phyloP scores from a whole-genome alignment of 2,113 vertebrate genomes.

The Poecile atricapillus region DNA sequence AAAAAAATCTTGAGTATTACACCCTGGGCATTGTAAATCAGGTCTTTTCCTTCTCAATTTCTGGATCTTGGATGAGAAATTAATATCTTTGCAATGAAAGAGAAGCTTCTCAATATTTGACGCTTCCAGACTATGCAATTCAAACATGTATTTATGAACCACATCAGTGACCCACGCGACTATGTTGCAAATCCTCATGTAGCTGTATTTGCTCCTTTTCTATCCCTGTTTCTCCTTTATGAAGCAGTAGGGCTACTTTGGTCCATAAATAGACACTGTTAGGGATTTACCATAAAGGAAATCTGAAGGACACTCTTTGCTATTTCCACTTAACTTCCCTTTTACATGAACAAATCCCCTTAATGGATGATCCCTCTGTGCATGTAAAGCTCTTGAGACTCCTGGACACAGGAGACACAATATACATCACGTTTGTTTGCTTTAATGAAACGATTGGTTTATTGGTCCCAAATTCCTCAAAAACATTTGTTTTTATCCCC shows the following conservation, averaged over 20 bases:
- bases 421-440: neutral
- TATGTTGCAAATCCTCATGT: neutral
- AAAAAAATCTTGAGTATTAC: neutral
- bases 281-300: neutral
- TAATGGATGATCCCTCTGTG: neutral
- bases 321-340: neutral
- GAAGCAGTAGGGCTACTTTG: neutral
- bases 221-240: neutral
- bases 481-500: conserved; percentile 12
- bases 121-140: neutral
- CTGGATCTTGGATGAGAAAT: neutral
- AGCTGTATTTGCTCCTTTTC: neutral
- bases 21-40: neutral
- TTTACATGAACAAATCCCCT: neutral
- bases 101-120: neutral
- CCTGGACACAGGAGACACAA: neutral
- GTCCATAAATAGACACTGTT: neutral
- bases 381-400: neutral
- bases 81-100: neutral
- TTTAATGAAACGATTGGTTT: conserved; percentile 22
- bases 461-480: conserved; percentile 3
- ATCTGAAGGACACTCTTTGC: neutral
- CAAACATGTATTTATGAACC: neutral
- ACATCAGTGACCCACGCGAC: neutral
- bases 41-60: neutral